Evolutionary conservation across 2,113 vertebrate species (phyloP).

Genomic region (Lipotes vexillifer): DNA sequence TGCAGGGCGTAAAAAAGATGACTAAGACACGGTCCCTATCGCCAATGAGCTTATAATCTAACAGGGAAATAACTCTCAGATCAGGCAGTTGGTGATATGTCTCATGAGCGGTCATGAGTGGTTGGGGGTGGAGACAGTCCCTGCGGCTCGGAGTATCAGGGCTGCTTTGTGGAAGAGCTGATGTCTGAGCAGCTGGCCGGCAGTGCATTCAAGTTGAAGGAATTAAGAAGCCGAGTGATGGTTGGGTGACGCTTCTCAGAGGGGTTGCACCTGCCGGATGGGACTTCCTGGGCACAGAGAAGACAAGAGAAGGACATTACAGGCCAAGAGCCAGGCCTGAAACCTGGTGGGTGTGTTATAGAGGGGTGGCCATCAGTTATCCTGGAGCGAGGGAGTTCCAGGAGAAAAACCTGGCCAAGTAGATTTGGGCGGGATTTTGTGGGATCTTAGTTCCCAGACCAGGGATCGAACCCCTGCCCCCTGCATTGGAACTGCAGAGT

Average conservation of each 20-base stretch:
- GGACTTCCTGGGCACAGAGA: background rate
- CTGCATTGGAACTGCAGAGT: no score
- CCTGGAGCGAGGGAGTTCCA: fast-evolving
- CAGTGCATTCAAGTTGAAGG: fast-evolving
- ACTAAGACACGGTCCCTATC: background rate
- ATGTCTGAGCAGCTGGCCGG: fast-evolving
- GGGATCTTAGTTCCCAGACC: no score
- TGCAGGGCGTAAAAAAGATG: background rate
- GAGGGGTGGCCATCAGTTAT: no score
- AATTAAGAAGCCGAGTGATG: fast-evolving
- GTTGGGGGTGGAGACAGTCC: background rate
- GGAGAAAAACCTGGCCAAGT: background rate
- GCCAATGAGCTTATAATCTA: background rate
- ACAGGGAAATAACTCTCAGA: background rate
- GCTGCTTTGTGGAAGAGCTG: background rate
- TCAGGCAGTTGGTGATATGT: background rate
- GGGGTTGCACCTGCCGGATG: background rate
- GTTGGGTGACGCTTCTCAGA: background rate
- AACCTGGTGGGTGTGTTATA: fast-evolving
- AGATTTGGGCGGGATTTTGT: background rate
- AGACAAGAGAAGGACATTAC: no score
- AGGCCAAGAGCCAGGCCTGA: background rate
- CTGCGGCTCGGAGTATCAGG: background rate
- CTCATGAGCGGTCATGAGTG: background rate
- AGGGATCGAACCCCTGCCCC: no score